phyloP scores from a whole-genome alignment of 2,797 vertebrate genomes.

The Lithobates sylvaticus region DNA sequence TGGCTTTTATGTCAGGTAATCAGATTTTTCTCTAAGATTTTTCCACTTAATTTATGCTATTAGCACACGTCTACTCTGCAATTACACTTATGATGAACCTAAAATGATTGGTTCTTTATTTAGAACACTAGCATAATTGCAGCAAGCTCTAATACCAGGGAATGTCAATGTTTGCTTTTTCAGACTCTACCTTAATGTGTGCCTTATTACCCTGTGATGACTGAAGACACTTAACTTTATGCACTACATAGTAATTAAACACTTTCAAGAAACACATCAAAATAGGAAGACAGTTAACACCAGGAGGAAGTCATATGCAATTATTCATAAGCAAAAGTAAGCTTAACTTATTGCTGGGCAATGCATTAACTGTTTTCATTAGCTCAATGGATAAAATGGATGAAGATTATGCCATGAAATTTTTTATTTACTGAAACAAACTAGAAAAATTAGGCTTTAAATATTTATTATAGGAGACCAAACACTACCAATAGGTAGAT shows the following conservation, averaged over 20 bases:
- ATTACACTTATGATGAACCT: constrained; percentile 37
- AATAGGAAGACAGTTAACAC: constrained; percentile 38
- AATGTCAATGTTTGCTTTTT: constrained; percentile 56
- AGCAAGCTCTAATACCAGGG: constrained; percentile 44
- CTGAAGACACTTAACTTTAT: constrained; percentile 43
- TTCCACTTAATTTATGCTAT: constrained; percentile 9
- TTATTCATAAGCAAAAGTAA: constrained; percentile 12
- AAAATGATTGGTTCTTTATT: constrained; percentile 40
- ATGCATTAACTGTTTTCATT: constrained; percentile 3
- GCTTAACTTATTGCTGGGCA: background rate
- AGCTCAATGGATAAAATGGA: background rate
- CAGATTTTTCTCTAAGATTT: constrained; percentile 3
- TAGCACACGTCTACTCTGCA: constrained; percentile 24
- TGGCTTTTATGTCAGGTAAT: constrained; percentile 27
- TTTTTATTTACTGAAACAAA: background rate
- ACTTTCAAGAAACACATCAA: constrained; percentile 54
- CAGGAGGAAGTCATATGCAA: constrained; percentile 14
- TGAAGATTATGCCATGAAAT: background rate
- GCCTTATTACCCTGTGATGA: constrained; percentile 41
- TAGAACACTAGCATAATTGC: constrained; percentile 41
- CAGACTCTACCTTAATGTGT: constrained; percentile 36
- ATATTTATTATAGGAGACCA: too few species aligned
- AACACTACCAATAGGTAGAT: too few species aligned
- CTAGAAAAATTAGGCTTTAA: too few species aligned
- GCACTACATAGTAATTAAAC: constrained; percentile 46